phyloP scores from a whole-genome alignment of 1,140 invertebrate species.

The Ceratitis capitata region DNA sequence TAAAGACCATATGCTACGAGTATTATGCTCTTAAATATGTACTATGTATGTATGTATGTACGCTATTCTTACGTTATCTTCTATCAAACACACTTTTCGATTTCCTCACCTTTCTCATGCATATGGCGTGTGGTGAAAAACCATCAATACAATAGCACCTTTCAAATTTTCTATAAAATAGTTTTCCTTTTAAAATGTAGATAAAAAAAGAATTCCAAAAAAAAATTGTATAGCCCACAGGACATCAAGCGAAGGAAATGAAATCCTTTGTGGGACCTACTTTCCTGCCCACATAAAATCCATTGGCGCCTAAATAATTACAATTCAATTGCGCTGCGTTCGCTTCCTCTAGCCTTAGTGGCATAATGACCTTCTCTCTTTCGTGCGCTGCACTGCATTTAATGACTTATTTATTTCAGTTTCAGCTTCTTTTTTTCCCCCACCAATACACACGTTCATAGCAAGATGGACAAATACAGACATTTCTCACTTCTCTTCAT shows the following conservation, averaged over 20 bases:
- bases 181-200: not conserved
- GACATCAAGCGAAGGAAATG: not conserved
- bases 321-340: not conserved
- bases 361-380: not conserved
- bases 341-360: not conserved
- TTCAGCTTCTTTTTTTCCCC: too few species aligned
- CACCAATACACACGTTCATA: not conserved
- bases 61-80: too few species aligned
- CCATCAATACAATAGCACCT: not conserved
- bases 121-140: too few species aligned
- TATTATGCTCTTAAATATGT: too few species aligned
- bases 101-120: too few species aligned
- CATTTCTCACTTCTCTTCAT: not conserved
- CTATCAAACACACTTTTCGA: too few species aligned
- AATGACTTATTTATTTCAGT: conserved; percentile 4
- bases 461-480: not conserved
- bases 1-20: too few species aligned
- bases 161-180: too few species aligned
- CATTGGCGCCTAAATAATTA: conserved; percentile 15
- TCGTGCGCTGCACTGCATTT: not conserved
- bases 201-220: not conserved
- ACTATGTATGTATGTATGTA: too few species aligned
- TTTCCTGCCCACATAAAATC: not conserved
- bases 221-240: not conserved
- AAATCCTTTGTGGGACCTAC: not conserved